Percentiles rank a stretch among this genome's conserved stretches.
phyloP scores from a whole-genome alignment of 37 sponge, comb jelly and placozoan genomes.

The Agelas oroides region DNA sequence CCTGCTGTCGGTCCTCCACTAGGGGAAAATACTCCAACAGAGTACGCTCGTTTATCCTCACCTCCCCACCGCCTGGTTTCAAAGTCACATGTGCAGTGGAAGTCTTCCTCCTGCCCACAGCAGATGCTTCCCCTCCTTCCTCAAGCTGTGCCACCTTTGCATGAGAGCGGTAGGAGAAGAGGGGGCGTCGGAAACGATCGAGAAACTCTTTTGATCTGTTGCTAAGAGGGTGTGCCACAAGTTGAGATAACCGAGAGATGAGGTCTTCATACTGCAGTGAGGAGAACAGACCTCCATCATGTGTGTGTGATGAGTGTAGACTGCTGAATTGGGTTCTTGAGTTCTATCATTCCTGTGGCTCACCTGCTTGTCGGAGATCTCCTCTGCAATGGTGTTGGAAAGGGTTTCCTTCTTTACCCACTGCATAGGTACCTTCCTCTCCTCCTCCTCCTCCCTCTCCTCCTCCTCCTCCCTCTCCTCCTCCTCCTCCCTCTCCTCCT shows the following conservation, averaged over 20 bases:
- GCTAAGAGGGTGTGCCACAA: conserved; percentile 10
- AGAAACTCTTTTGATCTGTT: conserved; percentile 28
- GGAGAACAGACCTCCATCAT: background rate
- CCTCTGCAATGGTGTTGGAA: conserved; percentile 35
- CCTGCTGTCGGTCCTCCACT: conserved; percentile 75
- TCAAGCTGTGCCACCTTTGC: background rate
- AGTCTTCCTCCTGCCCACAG: conserved; percentile 69
- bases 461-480: background rate
- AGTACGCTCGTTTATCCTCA: conserved; percentile 49
- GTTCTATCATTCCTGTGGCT: background rate
- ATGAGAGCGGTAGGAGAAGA: background rate
- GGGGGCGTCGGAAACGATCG: conserved; percentile 29
- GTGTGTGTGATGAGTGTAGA: too few relatives aligned
- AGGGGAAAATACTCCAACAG: conserved; percentile 66
- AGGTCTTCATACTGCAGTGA: conserved; percentile 48
- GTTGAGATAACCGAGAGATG: conserved; percentile 19
- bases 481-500: too few relatives aligned
- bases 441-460: too few relatives aligned
- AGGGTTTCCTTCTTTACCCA: conserved; percentile 48
- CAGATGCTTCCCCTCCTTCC: background rate
- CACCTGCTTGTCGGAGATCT: conserved; percentile 59
- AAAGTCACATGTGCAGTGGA: conserved; percentile 59
- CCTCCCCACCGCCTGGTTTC: conserved; percentile 49
- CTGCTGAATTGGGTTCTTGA: background rate
- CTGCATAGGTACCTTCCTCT: too few relatives aligned